A percentile compares a stretch with the other conserved stretches of the same genome.
These are phyloP conservation scores for Rhizoglyphus robini DNA, from an alignment of 1,140 invertebrate species.

Conservation along the genomic window DNA sequence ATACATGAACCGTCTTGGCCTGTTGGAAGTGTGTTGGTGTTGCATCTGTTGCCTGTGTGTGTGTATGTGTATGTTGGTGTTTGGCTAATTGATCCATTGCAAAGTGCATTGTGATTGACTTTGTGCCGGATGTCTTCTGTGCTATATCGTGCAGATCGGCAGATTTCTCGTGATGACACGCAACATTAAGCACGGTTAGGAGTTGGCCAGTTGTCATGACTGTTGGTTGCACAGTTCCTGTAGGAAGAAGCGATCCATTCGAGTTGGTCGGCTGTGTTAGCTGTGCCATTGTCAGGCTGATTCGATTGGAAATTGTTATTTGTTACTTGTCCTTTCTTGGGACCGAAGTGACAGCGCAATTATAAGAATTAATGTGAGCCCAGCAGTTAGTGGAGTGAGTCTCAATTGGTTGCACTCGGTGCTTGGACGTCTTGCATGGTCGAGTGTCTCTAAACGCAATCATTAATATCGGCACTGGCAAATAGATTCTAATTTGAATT, in stretches of 20 bases:
- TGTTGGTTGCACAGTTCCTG: neutral
- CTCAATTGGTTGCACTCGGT: neutral
- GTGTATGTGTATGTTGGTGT: neutral
- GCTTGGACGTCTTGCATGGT: neutral
- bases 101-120: neutral
- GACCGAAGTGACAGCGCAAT: slow-evolving; percentile 1
- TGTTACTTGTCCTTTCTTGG: neutral
- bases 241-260: neutral
- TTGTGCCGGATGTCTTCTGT: neutral
- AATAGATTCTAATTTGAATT: slow-evolving; percentile 17
- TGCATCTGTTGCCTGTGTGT: neutral
- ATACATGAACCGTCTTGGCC: no score
- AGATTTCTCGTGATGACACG: slow-evolving; percentile 5
- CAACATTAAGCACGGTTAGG: slow-evolving; percentile 15
- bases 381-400: neutral
- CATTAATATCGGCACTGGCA: neutral
- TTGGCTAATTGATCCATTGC: neutral
- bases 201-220: neutral
- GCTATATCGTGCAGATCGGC: neutral
- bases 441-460: neutral
- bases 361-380: slow-evolving; percentile 7
- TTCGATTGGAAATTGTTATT: slow-evolving; percentile 11
- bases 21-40: no score
- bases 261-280: neutral
- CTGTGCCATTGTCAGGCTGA: neutral